Evolutionary conservation across 2,113 vertebrate species (phyloP).

Genomic region (Empidonax alnorum): DNA sequence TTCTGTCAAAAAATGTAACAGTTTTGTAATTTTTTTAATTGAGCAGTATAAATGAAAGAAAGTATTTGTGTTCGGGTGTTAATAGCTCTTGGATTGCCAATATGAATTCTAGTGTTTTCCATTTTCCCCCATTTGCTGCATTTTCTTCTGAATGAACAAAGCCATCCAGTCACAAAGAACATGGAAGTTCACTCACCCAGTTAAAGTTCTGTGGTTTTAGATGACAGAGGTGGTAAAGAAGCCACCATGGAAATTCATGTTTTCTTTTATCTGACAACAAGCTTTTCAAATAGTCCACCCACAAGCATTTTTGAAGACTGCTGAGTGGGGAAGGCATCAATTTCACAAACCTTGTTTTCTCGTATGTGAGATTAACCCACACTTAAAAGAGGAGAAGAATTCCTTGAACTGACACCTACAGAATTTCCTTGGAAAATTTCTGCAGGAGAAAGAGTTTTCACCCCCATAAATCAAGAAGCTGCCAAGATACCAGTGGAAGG

Average conservation of each 20-base stretch:
- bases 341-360: slow-evolving; percentile 35
- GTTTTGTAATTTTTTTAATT: neutral
- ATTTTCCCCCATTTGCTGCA: neutral
- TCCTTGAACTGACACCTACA: slow-evolving; percentile 50
- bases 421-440: slow-evolving; percentile 9
- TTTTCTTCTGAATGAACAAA: neutral
- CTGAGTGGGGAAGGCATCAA: neutral
- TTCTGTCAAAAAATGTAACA: neutral
- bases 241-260: neutral
- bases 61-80: neutral
- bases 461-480: neutral
- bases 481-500: neutral
- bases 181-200: neutral
- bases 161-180: neutral
- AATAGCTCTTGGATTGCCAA: neutral
- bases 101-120: neutral
- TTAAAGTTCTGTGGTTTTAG: neutral
- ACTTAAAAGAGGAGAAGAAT: slow-evolving; percentile 10
- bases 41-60: neutral
- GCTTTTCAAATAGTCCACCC: slow-evolving; percentile 48
- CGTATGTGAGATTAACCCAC: neutral
- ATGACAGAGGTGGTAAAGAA: neutral
- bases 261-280: slow-evolving; percentile 27
- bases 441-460: neutral
- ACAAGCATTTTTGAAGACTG: slow-evolving; percentile 17